Evolutionary conservation across 2,113 vertebrate genomes (phyloP), one percentile per base, ranked within the genome.

Genomic region (Aphelocoma coerulescens): DNA sequence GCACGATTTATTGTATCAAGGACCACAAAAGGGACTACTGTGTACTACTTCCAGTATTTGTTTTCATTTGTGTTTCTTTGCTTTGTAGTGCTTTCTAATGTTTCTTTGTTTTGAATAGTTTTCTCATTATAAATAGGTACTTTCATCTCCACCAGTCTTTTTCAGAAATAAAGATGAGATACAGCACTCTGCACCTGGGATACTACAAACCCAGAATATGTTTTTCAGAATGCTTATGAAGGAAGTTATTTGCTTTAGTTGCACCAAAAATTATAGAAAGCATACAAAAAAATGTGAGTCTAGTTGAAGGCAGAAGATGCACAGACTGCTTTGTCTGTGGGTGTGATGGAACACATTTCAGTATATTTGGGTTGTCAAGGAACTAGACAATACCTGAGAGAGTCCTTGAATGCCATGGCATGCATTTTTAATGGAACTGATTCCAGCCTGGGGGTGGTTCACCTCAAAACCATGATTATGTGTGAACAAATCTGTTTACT

Each of bases 401-500:
- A 33, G 43, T 30, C 46, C 39, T 94, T 87, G 43, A 79, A 76
- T 80, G 20, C 46, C 52, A 55, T 37, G 19, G 30, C 46, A 75
- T 83, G 13, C 57, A 89, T 90, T 86, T 93, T 51, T 75, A 90
- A 90, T 71, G 39, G 58, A 69, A 33, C 13, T 67, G 24, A 79
- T 88, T 85, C 58, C 63, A 93, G 71, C 63, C 62, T 66, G 37
- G 44, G n/a, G 52, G 41, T 2, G 0, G 41, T 88, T 94, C 59
- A 87, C 54, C 55, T 96, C 73, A 86, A 76, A 89, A 68, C 43
- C 52, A 30, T 62, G 26, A 71, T 83, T 92, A 74, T 65, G 17
- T 58, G 46, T 85, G 54, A 95, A 91, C 24, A 94, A 93, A n/a
- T 49, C 71, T 86, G 54, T 91, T 86, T 85, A 48, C 21, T 83